Evolutionary conservation across 2,888 invertebrate genomes (phyloP).

Genomic region (Oscheius sp.): DNA sequence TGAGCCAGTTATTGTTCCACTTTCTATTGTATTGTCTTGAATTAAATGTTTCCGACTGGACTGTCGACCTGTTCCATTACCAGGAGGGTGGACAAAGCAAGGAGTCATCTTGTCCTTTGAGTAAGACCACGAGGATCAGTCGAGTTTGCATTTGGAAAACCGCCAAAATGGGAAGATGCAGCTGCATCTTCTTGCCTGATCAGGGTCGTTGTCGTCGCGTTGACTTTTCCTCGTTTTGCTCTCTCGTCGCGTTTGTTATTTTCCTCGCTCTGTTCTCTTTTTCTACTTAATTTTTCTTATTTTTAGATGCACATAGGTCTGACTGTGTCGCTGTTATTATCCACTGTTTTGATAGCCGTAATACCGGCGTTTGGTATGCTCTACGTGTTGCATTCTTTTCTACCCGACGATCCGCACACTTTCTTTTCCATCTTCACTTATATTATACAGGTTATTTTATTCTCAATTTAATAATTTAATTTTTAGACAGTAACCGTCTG

Average conservation of each 20-base stretch:
- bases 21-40: constrained; percentile 13
- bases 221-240: not conserved
- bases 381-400: constrained; percentile 16
- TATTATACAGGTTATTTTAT: not conserved
- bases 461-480: not conserved
- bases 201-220: too few species aligned
- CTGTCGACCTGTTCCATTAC: constrained; percentile 14
- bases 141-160: not conserved
- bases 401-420: constrained; percentile 20
- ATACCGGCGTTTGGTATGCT: constrained; percentile 22
- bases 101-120: too few species aligned
- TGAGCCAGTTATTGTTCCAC: constrained; percentile 20
- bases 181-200: too few species aligned
- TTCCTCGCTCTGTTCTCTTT: not conserved
- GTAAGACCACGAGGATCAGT: too few species aligned
- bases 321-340: not conserved
- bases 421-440: constrained; percentile 2
- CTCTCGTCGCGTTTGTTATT: too few species aligned
- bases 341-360: constrained; percentile 1
- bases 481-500: constrained; percentile 12
- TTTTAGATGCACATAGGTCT: constrained; percentile 15
- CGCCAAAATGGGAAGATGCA: too few species aligned
- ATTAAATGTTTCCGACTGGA: constrained; percentile 16
- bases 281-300: too few species aligned
- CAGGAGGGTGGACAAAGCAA: not conserved